Evolutionary conservation across 2,888 invertebrate genomes (phyloP).

Genomic region (Neria commutata): DNA sequence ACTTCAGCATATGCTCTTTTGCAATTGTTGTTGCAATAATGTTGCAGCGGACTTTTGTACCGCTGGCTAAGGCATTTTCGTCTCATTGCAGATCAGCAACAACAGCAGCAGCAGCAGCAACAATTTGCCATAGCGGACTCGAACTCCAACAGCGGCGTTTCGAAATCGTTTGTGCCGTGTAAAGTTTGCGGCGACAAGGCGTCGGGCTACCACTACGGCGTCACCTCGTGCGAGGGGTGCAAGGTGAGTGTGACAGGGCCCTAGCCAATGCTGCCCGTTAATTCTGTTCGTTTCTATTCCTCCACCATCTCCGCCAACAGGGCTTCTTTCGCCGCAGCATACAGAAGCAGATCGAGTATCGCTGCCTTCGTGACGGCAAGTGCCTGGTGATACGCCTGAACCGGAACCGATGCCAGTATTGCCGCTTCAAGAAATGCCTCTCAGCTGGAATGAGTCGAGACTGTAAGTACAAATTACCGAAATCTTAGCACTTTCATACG

Average conservation of each 20-base stretch:
- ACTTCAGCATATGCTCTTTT: too few species aligned
- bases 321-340: conserved; percentile 96
- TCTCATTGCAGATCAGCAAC: conserved; percentile 26
- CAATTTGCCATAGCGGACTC: conserved; percentile 76
- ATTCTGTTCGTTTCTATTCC: not conserved
- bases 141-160: conserved; percentile 73
- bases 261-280: too few species aligned
- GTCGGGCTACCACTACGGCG: conserved; percentile 93
- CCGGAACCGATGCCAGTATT: conserved; percentile 94
- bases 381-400: conserved; percentile 92
- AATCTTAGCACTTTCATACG: not conserved
- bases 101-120: conserved; percentile 66
- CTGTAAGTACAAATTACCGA: conserved; percentile 75
- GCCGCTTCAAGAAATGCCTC: conserved; percentile 95
- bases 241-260: conserved; percentile 85
- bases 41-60: too few species aligned
- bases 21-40: too few species aligned
- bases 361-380: conserved; percentile 92
- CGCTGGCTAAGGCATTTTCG: too few species aligned
- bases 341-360: conserved; percentile 95
- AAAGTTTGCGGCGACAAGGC: conserved; percentile 97
- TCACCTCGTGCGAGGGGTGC: conserved; percentile 97
- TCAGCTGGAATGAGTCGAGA: conserved; percentile 96
- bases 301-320: conserved; percentile 63
- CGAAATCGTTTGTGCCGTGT: conserved; percentile 90